Conservation (phyloP, 53 echinoderm and acorn worm species). For the Glandiceps talaboti region DNA sequence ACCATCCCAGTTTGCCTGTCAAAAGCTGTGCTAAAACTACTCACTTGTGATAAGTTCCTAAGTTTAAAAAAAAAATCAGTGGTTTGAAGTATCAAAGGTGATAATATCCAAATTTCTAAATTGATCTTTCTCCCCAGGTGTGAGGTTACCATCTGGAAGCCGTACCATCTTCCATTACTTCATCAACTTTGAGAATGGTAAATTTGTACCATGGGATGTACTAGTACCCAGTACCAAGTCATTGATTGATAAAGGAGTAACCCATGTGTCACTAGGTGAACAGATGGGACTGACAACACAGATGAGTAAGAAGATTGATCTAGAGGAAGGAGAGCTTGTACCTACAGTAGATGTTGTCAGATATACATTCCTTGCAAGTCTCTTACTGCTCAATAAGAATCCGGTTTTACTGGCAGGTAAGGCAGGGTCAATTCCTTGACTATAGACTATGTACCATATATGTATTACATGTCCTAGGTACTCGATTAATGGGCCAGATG, state of each 20-base stretch:
- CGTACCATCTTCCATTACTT: conserved; percentile 98
- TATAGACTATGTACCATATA: too few species aligned
- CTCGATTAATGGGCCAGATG: too few species aligned
- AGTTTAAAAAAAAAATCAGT: too few species aligned
- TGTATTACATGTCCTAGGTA: too few species aligned
- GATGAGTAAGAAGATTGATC: conserved; percentile 50
- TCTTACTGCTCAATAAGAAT: conserved; percentile 74
- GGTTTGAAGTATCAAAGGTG: too few species aligned
- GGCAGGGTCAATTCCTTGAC: too few species aligned
- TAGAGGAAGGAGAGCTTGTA: conserved; percentile 76
- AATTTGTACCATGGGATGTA: conserved; percentile 98
- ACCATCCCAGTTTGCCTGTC: too few species aligned
- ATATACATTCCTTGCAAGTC: conserved; percentile 72
- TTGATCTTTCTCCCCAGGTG: conserved; percentile 29
- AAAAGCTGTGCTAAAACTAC: too few species aligned
- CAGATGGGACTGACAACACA: conserved; percentile 83
- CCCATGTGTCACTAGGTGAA: conserved; percentile 85
- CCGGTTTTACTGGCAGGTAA: conserved; percentile 90
- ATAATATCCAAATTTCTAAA: neutral
- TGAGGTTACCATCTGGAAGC: conserved; percentile 88
- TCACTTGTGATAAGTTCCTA: too few species aligned
- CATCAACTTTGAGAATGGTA: conserved; percentile 92
- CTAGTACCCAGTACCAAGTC: conserved; percentile 98
- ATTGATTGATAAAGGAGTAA: conserved; percentile 88
- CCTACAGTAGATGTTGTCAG: conserved; percentile 89